A percentile compares a stretch with the other conserved stretches of the same genome.
phyloP scores from a whole-genome alignment of 2,113 vertebrate species.

The Brachypodius melanocephalos region DNA sequence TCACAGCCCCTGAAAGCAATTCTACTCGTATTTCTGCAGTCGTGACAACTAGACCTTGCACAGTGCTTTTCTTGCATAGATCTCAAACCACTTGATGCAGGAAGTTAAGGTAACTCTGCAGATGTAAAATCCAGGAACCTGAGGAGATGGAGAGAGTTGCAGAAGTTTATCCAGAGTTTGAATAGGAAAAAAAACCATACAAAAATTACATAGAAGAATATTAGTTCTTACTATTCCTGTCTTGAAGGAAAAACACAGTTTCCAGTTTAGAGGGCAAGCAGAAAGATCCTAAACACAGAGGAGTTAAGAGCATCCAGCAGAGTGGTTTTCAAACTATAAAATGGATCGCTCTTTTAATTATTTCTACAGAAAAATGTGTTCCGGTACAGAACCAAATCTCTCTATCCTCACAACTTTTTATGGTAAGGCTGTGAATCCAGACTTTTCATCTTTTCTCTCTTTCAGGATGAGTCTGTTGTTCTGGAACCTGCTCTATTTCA shows the following conservation, averaged over 20 bases:
- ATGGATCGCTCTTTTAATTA: neutral
- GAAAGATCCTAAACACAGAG: neutral
- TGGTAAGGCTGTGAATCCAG: neutral
- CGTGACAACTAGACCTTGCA: neutral
- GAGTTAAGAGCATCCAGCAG: neutral
- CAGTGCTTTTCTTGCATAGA: neutral
- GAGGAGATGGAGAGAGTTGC: neutral
- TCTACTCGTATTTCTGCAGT: neutral
- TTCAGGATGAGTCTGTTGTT: neutral
- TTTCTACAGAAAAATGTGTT: neutral
- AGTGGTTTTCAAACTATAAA: neutral
- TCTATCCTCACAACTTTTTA: neutral
- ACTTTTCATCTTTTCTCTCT: neutral
- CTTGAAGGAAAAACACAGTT: neutral
- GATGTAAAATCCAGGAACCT: neutral
- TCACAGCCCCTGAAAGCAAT: neutral
- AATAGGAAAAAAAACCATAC: rapidly evolving
- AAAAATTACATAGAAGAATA: neutral
- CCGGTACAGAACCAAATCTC: neutral
- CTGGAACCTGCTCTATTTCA: neutral
- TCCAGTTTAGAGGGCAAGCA: neutral
- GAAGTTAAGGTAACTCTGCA: neutral
- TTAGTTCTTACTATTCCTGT: neutral
- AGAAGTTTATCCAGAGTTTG: neutral
- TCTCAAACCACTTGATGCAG: neutral